Conservation (phyloP, 2,797 vertebrate genomes). For the Dendrocincla fuliginosa region DNA sequence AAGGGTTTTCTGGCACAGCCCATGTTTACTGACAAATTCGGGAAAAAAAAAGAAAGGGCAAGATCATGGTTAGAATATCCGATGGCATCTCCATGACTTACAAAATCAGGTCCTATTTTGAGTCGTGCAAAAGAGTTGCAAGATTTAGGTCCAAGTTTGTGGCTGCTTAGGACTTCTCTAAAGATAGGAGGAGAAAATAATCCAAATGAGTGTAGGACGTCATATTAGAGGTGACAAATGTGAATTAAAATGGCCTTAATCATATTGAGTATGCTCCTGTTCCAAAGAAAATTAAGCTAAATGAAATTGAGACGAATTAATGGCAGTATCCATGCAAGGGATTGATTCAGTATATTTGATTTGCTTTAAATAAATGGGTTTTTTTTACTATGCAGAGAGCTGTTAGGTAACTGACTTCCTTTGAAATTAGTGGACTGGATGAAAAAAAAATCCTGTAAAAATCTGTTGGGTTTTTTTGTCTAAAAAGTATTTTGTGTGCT, state of each 20-base stretch:
- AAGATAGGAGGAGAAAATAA: background rate
- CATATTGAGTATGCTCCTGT: background rate
- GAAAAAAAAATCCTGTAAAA: background rate
- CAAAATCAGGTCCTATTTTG: background rate
- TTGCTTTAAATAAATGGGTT: slow-evolving; percentile 9
- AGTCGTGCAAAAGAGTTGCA: background rate
- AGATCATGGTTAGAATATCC: background rate
- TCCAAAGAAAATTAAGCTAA: slow-evolving; percentile 5
- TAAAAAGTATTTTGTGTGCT: background rate
- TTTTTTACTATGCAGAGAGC: background rate
- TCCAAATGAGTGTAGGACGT: background rate
- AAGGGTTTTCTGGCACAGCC: background rate
- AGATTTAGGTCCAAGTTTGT: background rate
- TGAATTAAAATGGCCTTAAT: slow-evolving; percentile 11
- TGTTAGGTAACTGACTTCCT: background rate
- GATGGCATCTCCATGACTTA: background rate
- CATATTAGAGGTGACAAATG: background rate
- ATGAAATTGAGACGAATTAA: background rate
- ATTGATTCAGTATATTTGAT: background rate
- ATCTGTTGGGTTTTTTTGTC: background rate
- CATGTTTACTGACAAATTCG: background rate
- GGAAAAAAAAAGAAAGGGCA: accelerated
- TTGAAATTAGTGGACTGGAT: background rate
- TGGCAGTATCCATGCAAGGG: background rate
- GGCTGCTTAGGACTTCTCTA: background rate